Evolutionary conservation across 2,113 vertebrate genomes (phyloP), one percentile per base, ranked within the genome.

Genomic region (Cercopithecus mona): DNA sequence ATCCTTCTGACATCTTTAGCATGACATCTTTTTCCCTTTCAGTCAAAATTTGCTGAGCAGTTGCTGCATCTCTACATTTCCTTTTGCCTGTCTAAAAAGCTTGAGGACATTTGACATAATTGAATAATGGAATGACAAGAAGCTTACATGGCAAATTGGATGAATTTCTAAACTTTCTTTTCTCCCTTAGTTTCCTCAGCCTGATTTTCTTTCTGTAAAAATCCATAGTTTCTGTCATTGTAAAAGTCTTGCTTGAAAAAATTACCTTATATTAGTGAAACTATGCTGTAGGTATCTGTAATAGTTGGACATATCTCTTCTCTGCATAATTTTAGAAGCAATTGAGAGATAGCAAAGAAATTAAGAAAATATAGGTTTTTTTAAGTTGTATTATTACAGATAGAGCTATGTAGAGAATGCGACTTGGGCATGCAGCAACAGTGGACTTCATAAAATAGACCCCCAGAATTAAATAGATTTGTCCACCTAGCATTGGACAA

Each of bases 171-270:
- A 94, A 92, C 90, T 82, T 61, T 9, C 6, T 76, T 79, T 70
- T 40, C 18, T 86, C 2, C 14, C 6, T 78, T 30, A 40, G 30
- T 22, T 96, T 93, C 94, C 23, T 88, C 2, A 20, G 12, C 17
- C 22, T 96, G 72, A 18, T 59, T 81, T 93, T 95, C n/a, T 94
- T 91, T 84, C 57, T 35, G 68, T 40, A 6, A 68, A 89, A 94
- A 85, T 12, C 8, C 11, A 20, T 23, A 23, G 8, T 72, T 86
- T 72, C 17, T 75, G 18, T 92, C 81, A 80, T n/a, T 86, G 45
- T 92, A 17, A 64, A 86, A 55, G 14, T 80, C 30, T 94, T 70
- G 17, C 50, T 85, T 90, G 22, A 85, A 95, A 91, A 23, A 83
- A 9, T 25, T 57, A 55, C 13, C 9, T 83, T 94, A 22, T 40